Percentiles rank a stretch among this genome's conserved stretches.
These are phyloP conservation scores for Drosophila carrolli DNA, from an alignment of 1,140 invertebrate species.

Conservation along the genomic window DNA sequence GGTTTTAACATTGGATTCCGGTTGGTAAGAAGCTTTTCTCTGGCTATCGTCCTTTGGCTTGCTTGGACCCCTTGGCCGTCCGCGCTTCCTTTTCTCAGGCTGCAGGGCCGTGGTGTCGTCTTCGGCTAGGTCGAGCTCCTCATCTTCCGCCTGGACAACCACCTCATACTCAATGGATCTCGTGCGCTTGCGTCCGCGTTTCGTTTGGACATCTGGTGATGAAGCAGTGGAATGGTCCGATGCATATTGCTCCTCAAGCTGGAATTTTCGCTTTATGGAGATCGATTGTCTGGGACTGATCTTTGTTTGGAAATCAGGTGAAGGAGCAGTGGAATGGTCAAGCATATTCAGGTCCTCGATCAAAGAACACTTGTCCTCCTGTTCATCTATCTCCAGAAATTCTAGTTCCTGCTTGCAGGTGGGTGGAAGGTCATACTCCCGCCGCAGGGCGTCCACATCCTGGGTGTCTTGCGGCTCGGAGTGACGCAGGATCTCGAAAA, in stretches of 20 bases:
- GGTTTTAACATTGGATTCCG: neutral
- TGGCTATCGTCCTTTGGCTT: neutral
- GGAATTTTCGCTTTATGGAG: neutral
- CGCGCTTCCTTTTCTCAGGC: conserved; percentile 30
- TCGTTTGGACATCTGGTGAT: neutral
- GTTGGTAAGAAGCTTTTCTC: neutral
- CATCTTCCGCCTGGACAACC: neutral
- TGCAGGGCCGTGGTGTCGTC: neutral
- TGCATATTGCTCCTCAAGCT: neutral
- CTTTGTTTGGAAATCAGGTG: neutral
- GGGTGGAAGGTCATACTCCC: conserved; percentile 40
- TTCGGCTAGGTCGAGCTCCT: neutral
- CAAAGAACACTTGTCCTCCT: neutral
- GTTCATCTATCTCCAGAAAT: neutral
- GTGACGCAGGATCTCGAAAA: conserved; percentile 64
- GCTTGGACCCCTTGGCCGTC: conserved; percentile 30
- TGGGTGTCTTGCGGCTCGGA: conserved; percentile 33
- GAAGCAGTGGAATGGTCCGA: neutral
- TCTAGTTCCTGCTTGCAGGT: neutral
- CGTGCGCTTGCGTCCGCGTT: neutral
- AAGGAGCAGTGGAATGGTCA: neutral
- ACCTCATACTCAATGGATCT: neutral
- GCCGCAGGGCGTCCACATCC: conserved; percentile 32
- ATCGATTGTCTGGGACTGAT: neutral
- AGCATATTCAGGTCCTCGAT: neutral